phyloP scores from a whole-genome alignment of 2,113 vertebrate species.

The Eulacestoma nigropectus region DNA sequence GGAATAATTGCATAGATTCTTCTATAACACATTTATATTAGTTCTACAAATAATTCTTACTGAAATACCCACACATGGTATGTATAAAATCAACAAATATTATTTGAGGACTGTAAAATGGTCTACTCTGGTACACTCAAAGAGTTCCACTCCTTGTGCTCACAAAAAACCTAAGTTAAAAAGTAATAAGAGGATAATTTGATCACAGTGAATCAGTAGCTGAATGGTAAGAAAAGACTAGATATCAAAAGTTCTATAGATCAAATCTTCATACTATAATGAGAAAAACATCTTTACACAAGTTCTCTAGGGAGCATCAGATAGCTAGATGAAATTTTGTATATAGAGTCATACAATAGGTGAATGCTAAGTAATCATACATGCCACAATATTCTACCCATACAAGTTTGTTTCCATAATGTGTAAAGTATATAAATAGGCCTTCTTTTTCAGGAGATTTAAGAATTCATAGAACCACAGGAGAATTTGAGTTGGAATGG shows the following conservation, averaged over 20 bases:
- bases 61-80: accelerated
- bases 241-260: neutral
- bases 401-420: neutral
- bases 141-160: neutral
- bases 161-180: neutral
- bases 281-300: neutral
- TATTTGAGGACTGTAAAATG: neutral
- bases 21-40: neutral
- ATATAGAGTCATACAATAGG: neutral
- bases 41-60: neutral
- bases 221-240: neutral
- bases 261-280: neutral
- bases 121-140: neutral
- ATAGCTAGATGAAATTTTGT: neutral
- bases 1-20: neutral
- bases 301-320: neutral
- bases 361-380: neutral
- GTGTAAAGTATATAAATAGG: neutral
- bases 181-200: neutral
- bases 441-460: neutral
- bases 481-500: neutral
- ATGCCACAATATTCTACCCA: neutral
- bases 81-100: neutral
- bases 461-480: neutral
- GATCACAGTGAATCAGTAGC: neutral